phyloP scores from a whole-genome alignment of 2,888 invertebrate species.

The Nomada hirtipes region DNA sequence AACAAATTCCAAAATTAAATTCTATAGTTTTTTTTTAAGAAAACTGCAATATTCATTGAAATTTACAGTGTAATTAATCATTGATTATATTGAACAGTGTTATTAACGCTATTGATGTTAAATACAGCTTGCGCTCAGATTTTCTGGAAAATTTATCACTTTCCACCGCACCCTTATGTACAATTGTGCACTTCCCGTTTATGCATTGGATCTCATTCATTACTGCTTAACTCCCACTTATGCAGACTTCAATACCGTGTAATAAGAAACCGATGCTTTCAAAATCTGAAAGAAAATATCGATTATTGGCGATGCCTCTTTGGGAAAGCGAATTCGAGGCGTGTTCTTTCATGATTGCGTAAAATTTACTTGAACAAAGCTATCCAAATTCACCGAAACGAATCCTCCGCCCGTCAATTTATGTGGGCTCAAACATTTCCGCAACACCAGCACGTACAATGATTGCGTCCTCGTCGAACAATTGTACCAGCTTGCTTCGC shows the following conservation, averaged over 20 bases:
- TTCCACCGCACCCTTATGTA: no score
- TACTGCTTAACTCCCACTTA: neutral
- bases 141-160: no score
- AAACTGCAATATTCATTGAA: no score
- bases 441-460: neutral
- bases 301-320: neutral
- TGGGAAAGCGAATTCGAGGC: neutral
- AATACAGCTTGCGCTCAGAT: no score
- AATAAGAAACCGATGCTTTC: slow-evolving; percentile 22
- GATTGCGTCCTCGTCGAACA: neutral
- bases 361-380: slow-evolving; percentile 6
- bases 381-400: slow-evolving; percentile 3
- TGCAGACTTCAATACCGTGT: neutral
- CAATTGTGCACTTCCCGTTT: no score
- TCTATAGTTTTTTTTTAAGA: no score
- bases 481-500: neutral
- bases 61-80: no score
- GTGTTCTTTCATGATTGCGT: no score
- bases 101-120: no score
- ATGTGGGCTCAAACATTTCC: neutral
- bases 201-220: no score
- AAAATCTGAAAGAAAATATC: neutral
- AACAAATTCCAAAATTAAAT: no score
- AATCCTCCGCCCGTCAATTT: slow-evolving; percentile 1
- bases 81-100: no score